These are phyloP conservation scores for Carollia perspicillata DNA, from an alignment of 2,113 vertebrate species.

Conservation along the genomic window DNA sequence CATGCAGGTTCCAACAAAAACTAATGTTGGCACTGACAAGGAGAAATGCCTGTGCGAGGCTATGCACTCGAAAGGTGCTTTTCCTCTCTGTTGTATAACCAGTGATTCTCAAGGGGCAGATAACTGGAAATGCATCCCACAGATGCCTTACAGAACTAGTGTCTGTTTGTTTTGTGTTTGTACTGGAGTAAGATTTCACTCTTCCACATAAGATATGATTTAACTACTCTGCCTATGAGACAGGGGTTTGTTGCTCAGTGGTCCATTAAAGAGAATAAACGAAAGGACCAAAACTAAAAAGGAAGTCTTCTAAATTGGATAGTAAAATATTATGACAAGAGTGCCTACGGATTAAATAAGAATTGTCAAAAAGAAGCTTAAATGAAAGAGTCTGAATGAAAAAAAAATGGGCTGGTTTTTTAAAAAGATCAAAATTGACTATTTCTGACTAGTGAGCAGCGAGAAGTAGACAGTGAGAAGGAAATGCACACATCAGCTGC, in stretches of 20 bases:
- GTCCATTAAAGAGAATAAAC: not conserved
- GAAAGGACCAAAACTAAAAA: not conserved
- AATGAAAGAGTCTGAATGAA: not conserved
- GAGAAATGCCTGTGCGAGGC: conserved; percentile 59
- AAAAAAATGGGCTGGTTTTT: not conserved
- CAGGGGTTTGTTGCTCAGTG: not conserved
- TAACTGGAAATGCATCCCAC: conserved; percentile 6
- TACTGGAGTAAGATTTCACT: not conserved
- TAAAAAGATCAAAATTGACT: not conserved
- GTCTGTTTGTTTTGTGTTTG: conserved; percentile 3
- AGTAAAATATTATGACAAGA: not conserved
- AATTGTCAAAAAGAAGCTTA: not conserved
- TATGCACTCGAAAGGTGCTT: conserved; percentile 50
- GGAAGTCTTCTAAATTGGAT: not conserved
- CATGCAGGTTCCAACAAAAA: conserved; percentile 62
- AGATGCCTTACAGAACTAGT: conserved; percentile 52
- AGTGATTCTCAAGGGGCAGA: conserved; percentile 60
- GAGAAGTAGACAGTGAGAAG: not conserved
- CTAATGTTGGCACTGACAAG: conserved; percentile 64
- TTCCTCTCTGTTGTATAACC: conserved; percentile 50
- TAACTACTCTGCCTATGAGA: not conserved
- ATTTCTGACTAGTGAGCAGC: not conserved
- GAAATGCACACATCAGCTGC: not conserved
- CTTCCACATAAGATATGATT: not conserved
- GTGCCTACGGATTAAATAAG: not conserved